Conservation (phyloP, 2,113 vertebrate species). For the Forbesichthys papilliferus region DNA sequence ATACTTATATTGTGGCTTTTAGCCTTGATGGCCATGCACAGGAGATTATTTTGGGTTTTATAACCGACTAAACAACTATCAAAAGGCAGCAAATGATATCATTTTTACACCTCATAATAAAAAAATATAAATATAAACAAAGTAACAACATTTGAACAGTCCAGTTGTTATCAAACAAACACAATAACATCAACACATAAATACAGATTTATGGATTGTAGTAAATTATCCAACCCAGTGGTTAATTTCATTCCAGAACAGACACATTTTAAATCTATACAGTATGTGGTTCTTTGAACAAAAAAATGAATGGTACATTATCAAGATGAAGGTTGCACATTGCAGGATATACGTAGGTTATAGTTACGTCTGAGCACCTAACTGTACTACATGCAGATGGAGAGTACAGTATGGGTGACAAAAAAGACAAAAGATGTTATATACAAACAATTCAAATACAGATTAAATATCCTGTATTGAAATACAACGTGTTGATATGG, state of each 20-base stretch:
- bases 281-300: not conserved
- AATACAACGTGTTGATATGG: not conserved
- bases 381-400: constrained; percentile 3
- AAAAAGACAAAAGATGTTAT: not conserved
- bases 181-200: not conserved
- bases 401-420: not conserved
- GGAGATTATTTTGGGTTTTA: no score
- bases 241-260: constrained; percentile 15
- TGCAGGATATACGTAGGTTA: constrained; percentile 11
- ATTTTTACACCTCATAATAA: constrained; percentile 3
- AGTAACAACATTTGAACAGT: constrained; percentile 15
- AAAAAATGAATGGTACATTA: not conserved
- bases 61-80: not conserved
- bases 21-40: no score
- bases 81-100: constrained; percentile 1
- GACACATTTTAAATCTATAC: not conserved
- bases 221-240: not conserved
- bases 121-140: constrained; percentile 29
- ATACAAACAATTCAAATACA: not conserved
- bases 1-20: no score
- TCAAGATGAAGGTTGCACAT: not conserved
- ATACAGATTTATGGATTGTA: not conserved
- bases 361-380: constrained; percentile 7
- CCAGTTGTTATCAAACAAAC: not conserved
- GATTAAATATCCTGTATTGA: not conserved